A percentile compares a stretch with the other conserved stretches of the same genome.
These are phyloP conservation scores for Diaperis boleti DNA, from an alignment of 2,888 invertebrate genomes.

Conservation along the genomic window DNA sequence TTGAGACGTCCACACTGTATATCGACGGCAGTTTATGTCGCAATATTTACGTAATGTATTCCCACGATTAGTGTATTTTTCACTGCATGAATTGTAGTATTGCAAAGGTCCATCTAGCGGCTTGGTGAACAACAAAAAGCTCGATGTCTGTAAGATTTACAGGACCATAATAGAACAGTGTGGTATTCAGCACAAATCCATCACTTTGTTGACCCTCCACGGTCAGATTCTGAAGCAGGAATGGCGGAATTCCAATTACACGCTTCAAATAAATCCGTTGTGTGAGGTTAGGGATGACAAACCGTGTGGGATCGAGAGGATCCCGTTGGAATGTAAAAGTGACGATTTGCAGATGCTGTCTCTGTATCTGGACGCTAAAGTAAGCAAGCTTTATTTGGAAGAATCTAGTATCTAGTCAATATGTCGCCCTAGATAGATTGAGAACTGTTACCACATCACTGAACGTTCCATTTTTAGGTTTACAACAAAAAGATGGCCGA, in stretches of 20 bases:
- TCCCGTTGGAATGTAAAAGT: constrained; percentile 66
- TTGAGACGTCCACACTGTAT: constrained; percentile 71
- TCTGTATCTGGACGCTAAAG: constrained; percentile 74
- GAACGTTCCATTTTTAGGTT: constrained; percentile 59
- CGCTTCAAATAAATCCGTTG: constrained; percentile 72
- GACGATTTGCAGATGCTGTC: constrained; percentile 73
- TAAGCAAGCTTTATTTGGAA: constrained; percentile 60
- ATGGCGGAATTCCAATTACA: constrained; percentile 71
- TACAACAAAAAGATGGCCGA: constrained; percentile 68
- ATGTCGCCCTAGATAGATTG: too few relatives aligned
- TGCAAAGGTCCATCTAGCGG: constrained; percentile 69
- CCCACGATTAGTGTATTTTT: not conserved
- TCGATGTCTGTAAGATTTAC: constrained; percentile 72
- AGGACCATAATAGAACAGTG: constrained; percentile 71
- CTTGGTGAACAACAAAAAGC: constrained; percentile 67
- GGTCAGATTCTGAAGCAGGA: constrained; percentile 74
- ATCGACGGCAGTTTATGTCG: constrained; percentile 72
- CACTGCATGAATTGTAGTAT: constrained; percentile 64
- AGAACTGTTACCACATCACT: too few relatives aligned
- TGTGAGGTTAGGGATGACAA: constrained; percentile 54
- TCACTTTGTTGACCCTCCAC: constrained; percentile 69
- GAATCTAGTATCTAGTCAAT: too few relatives aligned
- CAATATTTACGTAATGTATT: constrained; percentile 72
- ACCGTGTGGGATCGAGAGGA: constrained; percentile 58
- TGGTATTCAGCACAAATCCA: constrained; percentile 68